Base-by-base conservation (phyloP, 2,797 vertebrate species). In the Clamator glandarius region DNA sequence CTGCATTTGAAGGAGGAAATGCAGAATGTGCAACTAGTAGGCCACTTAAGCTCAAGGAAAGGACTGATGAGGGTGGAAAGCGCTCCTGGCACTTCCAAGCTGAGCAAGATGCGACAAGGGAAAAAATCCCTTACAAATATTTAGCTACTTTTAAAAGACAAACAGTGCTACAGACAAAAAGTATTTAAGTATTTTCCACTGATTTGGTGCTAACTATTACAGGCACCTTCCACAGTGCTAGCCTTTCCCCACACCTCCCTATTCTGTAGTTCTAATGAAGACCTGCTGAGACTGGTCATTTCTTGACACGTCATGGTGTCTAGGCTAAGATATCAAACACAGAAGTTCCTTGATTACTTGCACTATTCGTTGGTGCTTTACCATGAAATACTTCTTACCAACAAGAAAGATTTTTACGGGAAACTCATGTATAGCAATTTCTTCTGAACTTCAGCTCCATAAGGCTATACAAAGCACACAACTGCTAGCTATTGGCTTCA, bases 1-100 rank as follows among this genome's bases (percentile, higher is more conserved):
- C 50, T 84, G 72, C 81, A 46, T 29, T 64, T 66, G 68, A 78
- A 90, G 52, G 57, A 89, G 90, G 64, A 90, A 90, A 82, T 39
- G 29, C 3, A 2, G 63, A 73, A 76, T 20, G 15, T 64, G 61
- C 46, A 52, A 57, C 50, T 2, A 2, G 59, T 52, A 89, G 86
- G 80, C 42, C 92, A 41, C 67, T 94, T 70, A 89, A 82, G 68
- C 36, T 89, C 54, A 54, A 0, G 0, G 41, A 83, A 25, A 84
- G 48, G 58, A 69, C 0, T 55, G 51, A 50, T 33, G 41, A 61
- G n/a, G 29, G 61, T 62, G 36, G 42, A 90, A 85, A 15, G 15
- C 41, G 46, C 67, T 21, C 12, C 31, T 78, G 89, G 46, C 25
- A 74, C 21, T 87, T 87, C n/a, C 51, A 77, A 35, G 61, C 8